These are phyloP conservation scores for Ranitomeya variabilis DNA, from an alignment of 2,113 vertebrate genomes.

Conservation along the genomic window DNA sequence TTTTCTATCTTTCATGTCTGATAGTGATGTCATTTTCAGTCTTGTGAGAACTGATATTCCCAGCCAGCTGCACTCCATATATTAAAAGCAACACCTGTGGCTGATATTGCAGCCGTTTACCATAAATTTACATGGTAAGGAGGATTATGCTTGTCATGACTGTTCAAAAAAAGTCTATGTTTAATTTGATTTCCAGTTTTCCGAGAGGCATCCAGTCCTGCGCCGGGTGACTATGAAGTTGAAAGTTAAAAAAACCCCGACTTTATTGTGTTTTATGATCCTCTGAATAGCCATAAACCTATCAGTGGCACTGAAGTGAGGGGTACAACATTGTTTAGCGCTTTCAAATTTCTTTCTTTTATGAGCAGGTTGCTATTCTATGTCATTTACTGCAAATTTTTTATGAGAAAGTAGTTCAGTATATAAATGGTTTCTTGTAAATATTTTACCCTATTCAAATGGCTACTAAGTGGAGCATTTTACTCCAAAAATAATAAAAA, in stretches of 20 bases:
- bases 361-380: conserved; percentile 38
- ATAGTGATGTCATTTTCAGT: conserved; percentile 84
- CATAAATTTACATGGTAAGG: conserved; percentile 88
- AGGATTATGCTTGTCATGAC: conserved; percentile 85
- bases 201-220: conserved; percentile 77
- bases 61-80: conserved; percentile 83
- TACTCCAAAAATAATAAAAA: neutral
- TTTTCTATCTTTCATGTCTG: conserved; percentile 76
- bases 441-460: neutral
- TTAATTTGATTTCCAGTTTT: conserved; percentile 88
- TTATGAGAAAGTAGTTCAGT: conserved; percentile 18
- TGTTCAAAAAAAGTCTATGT: conserved; percentile 82
- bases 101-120: conserved; percentile 85
- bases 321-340: conserved; percentile 35
- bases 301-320: conserved; percentile 43
- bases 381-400: conserved; percentile 2
- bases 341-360: conserved; percentile 21
- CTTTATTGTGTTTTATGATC: conserved; percentile 81
- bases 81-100: conserved; percentile 88
- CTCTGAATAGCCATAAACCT: conserved; percentile 79
- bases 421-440: conserved; percentile 28
- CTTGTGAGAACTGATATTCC: conserved; percentile 83
- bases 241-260: conserved; percentile 76
- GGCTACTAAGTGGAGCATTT: neutral
- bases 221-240: conserved; percentile 76